Conservation (phyloP, 2,113 vertebrate species). For the Pleuronectes platessa region DNA sequence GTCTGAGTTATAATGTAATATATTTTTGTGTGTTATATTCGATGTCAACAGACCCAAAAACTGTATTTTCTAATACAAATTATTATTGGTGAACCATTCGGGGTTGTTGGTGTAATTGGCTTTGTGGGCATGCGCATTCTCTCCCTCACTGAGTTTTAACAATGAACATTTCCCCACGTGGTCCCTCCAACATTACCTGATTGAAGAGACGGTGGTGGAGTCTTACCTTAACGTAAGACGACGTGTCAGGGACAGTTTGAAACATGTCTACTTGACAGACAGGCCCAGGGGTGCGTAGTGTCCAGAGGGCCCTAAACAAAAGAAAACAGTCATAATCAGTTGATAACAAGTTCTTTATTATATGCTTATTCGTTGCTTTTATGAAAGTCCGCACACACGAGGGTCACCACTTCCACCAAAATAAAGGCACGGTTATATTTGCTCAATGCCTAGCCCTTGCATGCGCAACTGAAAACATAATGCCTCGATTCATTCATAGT, state of each 20-base stretch:
- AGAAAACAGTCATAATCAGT: not conserved
- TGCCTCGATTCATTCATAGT: conserved; percentile 52
- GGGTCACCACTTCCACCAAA: conserved; percentile 65
- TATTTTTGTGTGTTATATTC: not conserved
- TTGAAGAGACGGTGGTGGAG: conserved; percentile 85
- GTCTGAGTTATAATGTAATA: not conserved
- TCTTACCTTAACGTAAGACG: conserved; percentile 99
- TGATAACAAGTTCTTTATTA: not conserved
- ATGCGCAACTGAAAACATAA: conserved; percentile 23
- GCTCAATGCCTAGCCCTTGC: conserved; percentile 24
- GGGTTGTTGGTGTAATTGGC: no score
- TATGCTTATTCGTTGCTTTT: not conserved
- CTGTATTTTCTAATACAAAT: no score
- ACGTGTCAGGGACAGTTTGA: conserved; percentile 96
- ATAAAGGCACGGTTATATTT: conserved; percentile 51
- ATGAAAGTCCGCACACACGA: conserved; percentile 7
- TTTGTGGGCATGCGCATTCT: not conserved
- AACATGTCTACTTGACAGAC: conserved; percentile 89
- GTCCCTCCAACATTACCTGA: conserved; percentile 85
- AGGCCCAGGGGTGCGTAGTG: conserved; percentile 70
- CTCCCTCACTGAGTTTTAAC: not conserved
- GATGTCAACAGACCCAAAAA: no score
- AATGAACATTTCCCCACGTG: not conserved
- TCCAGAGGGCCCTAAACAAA: conserved; percentile 68
- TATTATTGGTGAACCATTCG: no score